Evolutionary conservation across 2,888 invertebrate species (phyloP).

Genomic region (Drosophila gaucha): DNA sequence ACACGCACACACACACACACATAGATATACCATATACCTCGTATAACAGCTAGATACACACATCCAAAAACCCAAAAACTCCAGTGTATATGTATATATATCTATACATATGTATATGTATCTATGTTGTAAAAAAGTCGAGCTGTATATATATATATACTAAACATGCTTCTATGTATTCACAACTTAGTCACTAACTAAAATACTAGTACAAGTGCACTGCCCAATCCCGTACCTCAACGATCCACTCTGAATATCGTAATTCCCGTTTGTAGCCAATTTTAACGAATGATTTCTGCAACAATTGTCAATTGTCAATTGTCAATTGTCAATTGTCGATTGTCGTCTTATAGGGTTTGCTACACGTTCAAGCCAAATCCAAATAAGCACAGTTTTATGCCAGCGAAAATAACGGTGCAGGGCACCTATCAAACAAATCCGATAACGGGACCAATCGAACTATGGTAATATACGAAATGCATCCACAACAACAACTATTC

Average conservation of each 20-base stretch:
- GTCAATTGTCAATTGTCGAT: slow-evolving; percentile 19
- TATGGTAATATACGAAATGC: slow-evolving; percentile 77
- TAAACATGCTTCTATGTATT: slow-evolving; percentile 3
- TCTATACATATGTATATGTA: not conserved
- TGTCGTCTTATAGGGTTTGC: slow-evolving; percentile 82
- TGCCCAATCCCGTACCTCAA: not conserved
- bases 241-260: slow-evolving; percentile 9
- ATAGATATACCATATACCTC: slow-evolving; percentile 3
- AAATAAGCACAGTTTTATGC: slow-evolving; percentile 83
- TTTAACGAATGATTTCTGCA: slow-evolving; percentile 12
- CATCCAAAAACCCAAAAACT: slow-evolving; percentile 16
- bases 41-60: slow-evolving; percentile 46
- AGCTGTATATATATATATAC: slow-evolving; percentile 10
- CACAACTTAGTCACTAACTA: slow-evolving; percentile 10
- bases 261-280: slow-evolving; percentile 11
- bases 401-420: slow-evolving; percentile 82
- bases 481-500: slow-evolving; percentile 7
- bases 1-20: slow-evolving; percentile 26
- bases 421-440: slow-evolving; percentile 82
- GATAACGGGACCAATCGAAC: slow-evolving; percentile 83
- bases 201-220: not conserved
- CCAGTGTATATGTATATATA: slow-evolving; percentile 9
- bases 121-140: not conserved
- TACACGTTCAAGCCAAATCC: slow-evolving; percentile 83
- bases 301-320: not conserved